Base-by-base conservation (phyloP, 2,888 invertebrate species). In the Halictus ligatus region DNA sequence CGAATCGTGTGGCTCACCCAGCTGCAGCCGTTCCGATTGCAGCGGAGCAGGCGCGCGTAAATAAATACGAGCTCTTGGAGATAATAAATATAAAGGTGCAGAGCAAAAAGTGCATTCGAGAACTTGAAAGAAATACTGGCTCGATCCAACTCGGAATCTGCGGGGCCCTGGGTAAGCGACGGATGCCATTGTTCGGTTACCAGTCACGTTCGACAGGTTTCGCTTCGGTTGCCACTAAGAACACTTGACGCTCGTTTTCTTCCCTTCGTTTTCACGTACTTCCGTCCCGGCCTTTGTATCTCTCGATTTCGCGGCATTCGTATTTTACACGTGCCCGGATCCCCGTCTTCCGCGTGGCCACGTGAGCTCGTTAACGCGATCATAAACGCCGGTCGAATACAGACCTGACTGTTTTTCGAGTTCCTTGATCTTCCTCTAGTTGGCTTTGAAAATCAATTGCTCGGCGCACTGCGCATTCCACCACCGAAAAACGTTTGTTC, bases 191-290 rank as follows among this genome's bases (percentile, higher is more conserved):
- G 82, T 88, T 73, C 79, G 79, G 78, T 88, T 81, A 64, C 90
- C 54, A 75, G 79, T 86, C 90, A 88, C 84, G 88, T 90, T 85
- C 83, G 73, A 89, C 88, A 75, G 77, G 73, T 74, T 86, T 84
- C 80, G 75, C 78, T 75, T 78, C 79, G 69, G 46, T 71, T 75
- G 58, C 69, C 83, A 69, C 60, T 81, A 72, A 89, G 86, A 81
- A 84, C 80, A 73, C 83, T 79, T 21, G 46, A 80, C 75, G 48
- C 58, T 75, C 77, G 75, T 81, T 88, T 86, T 73, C 80, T 60
- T 46, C 73, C 64, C 71, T 84, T 81, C 79, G 78, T 79, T 88
- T 82, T 78, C 76, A 69, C 75, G 40, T 75, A 35, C 78, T 83
- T 40, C 50, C 25, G 58, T 71, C 40, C 40, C 69, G 58, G 12